A percentile compares a stretch with the other conserved stretches of the same genome.
Evolutionary conservation across 2,113 vertebrate species (phyloP).

Genomic region (Crotophaga sulcirostris): DNA sequence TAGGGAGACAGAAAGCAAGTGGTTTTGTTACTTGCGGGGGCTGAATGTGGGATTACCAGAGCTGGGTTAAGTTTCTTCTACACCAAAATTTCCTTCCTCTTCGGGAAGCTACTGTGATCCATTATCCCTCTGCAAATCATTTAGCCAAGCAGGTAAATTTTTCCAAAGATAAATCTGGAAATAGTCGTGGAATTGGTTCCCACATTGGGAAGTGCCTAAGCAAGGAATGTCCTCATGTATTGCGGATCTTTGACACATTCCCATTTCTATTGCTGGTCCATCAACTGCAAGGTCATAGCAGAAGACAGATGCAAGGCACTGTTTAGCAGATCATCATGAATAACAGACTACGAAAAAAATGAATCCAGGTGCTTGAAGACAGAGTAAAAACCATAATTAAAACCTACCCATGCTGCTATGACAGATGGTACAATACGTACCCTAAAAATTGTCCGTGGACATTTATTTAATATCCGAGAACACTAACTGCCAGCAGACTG

Average conservation of each 20-base stretch:
- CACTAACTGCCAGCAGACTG: constrained; percentile 5
- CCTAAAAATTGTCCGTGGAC: constrained; percentile 48
- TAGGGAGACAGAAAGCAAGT: background rate
- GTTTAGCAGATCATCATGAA: constrained; percentile 23
- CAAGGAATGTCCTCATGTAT: background rate
- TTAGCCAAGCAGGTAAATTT: background rate
- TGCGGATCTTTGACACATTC: background rate
- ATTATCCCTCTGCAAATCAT: background rate
- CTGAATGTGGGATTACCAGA: accelerated
- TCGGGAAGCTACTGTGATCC: background rate
- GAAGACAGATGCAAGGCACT: background rate
- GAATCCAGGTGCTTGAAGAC: constrained; percentile 58
- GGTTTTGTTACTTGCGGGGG: background rate
- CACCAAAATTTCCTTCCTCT: background rate
- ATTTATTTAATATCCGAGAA: background rate
- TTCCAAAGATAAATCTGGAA: background rate
- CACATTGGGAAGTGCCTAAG: accelerated
- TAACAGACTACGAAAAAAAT: constrained; percentile 31
- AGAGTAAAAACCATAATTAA: constrained; percentile 59
- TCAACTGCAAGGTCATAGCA: background rate
- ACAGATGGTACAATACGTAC: constrained; percentile 57
- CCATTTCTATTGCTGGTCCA: background rate
- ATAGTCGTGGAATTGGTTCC: background rate
- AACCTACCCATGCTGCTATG: constrained; percentile 38
- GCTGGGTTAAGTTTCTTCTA: background rate